Evolutionary conservation across 2,113 vertebrate genomes (phyloP), one percentile per base, ranked within the genome.

Genomic region (Labeo catla): DNA sequence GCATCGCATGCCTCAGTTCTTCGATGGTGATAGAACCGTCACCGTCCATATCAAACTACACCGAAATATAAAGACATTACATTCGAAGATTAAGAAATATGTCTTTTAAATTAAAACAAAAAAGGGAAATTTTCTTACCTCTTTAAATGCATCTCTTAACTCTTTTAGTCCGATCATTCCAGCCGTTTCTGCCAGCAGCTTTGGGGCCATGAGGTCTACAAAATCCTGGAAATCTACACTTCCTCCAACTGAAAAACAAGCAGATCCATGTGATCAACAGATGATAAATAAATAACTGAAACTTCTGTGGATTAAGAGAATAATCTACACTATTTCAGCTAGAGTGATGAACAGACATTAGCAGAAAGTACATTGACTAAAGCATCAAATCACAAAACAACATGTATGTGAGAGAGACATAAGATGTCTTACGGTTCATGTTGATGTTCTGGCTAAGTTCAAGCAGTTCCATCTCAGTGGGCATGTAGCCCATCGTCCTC

Each of bases 401-500:
- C 15, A n/a, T 13, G 76, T 28, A 15, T 54, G 9, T 23, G 76
- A 72, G 28, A 83, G 8, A 70, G 36, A 84, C 19, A 65, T 4
- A 12, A 19, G 57, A 21, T n/a, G 4, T 83, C 98, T 97, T 92
- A 99, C 98, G 0, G 89, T 98, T 99, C 97, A 99, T 99, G 95
- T 98, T 99, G 94, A 99, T 98, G 92, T 97, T 98, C 92, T 99
- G 98, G 83, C 98, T 96, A 12, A 99, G 94, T 87, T 99, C 96
- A 4, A 99, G 97, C 66, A 99, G 95, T 89, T 99, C 98, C 98
- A 99, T 99, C 92, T 99, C 98, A 0, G 98, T 99, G n/a, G 97
- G 97, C 98, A 98, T 99, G 94, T 98, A 99, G 83, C 97, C 98
- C 98, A 99, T 99, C 7, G 98, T 99, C 50, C 98, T 94, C 98